These are phyloP conservation scores for Protula sp. DNA, from an alignment of 2,888 invertebrate genomes.

Conservation along the genomic window DNA sequence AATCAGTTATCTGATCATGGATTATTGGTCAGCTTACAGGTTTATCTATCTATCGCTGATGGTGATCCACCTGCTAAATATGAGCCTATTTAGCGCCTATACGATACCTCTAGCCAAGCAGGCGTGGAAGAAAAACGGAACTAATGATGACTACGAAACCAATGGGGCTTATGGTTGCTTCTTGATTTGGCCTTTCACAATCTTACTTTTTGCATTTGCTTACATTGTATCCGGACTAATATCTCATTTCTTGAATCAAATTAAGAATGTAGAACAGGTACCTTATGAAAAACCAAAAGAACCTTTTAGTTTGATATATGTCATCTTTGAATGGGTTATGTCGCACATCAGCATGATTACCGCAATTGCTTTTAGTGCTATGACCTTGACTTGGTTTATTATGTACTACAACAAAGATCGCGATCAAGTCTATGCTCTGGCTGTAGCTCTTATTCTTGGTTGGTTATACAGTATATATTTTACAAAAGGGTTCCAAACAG, in stretches of 20 bases:
- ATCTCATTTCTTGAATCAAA: background rate
- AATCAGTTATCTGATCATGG: constrained; percentile 34
- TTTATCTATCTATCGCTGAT: constrained; percentile 39
- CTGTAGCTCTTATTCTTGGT: constrained; percentile 35
- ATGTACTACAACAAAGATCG: constrained; percentile 23
- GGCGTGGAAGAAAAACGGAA: background rate
- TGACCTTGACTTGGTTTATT: constrained; percentile 34
- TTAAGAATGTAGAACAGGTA: background rate
- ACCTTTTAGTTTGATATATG: no score
- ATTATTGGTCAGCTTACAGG: constrained; percentile 38
- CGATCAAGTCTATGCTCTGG: constrained; percentile 37
- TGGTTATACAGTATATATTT: constrained; percentile 41
- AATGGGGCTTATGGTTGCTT: background rate
- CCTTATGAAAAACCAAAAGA: no score
- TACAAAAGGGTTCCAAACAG: constrained; percentile 38
- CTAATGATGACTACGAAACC: no score
- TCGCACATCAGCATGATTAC: background rate
- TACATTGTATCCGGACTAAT: background rate
- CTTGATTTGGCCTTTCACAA: background rate
- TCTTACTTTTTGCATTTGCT: background rate
- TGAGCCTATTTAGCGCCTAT: constrained; percentile 34
- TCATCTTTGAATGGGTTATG: background rate
- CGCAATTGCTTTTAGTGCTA: constrained; percentile 24
- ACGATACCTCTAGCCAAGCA: constrained; percentile 9
- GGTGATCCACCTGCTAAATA: constrained; percentile 43